These are phyloP conservation scores for Pterocles gutturalis DNA, from an alignment of 2,113 vertebrate genomes.

Conservation along the genomic window DNA sequence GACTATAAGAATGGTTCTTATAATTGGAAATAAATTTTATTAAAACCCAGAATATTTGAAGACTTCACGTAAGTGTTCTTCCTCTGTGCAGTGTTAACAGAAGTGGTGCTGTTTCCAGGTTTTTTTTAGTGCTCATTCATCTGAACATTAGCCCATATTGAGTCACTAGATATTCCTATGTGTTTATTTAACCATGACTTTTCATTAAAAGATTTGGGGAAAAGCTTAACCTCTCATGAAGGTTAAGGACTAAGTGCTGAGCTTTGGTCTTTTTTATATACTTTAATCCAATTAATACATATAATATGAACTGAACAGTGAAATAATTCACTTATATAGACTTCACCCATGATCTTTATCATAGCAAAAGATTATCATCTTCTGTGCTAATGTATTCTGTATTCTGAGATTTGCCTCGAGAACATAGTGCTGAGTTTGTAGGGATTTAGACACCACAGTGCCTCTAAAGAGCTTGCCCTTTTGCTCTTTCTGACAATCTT, in stretches of 20 bases:
- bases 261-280: background rate
- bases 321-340: background rate
- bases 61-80: background rate
- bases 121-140: background rate
- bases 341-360: background rate
- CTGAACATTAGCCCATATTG: background rate
- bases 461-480: background rate
- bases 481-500: background rate
- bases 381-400: background rate
- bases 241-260: background rate
- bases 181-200: background rate
- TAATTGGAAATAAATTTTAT: conserved; percentile 6
- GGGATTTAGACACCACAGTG: background rate
- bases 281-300: background rate
- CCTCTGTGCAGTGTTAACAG: background rate
- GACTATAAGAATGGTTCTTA: conserved; percentile 10
- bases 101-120: background rate
- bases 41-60: conserved; percentile 3
- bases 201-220: background rate
- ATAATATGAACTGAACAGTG: background rate
- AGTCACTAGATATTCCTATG: background rate
- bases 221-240: background rate
- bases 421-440: background rate
- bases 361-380: background rate
- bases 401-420: background rate